Base-by-base conservation (phyloP, 1,140 invertebrate genomes). In the Tachypleus tridentatus region DNA sequence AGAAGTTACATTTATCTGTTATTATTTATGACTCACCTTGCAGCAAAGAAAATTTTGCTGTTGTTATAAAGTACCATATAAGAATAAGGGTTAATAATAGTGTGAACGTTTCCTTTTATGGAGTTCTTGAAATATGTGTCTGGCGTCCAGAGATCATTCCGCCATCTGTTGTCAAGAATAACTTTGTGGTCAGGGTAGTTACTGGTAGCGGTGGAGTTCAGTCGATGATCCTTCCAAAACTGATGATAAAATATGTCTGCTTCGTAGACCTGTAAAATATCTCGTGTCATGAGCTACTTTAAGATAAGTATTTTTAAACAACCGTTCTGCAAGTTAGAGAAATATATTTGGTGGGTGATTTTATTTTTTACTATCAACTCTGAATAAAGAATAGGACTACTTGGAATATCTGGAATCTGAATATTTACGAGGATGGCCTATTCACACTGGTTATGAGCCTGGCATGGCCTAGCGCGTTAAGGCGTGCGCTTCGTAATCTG, bases 51-150 rank as follows among this genome's bases (percentile, higher is more conserved):
- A 29, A 68, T 58, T 49, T 48, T 56, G 47, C 67, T 65, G 48
- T 65, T 58, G 7, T 53, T 68, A 51, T 68, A 59, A 10, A 68
- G 11, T 9, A 68, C 62, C 51, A 68, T 63, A 54, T 68, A 68
- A 9, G 63, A 63, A 58, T 68, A 68, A 47, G 67, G 67, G 29
- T 65, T 65, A 51, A 68, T 68, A 51, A 65, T 65, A 51, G 62
- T 64, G 51, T 68, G 61, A 11, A 68, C 52, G 65, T 65, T 68
- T 49, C 70, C 70, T 47, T 64, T 64, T 4, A 69, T 51, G 0
- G 69, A 57, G 59, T 71, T 71, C 60, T 68, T 67, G 56, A 71
- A 71, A 52, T 71, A 71, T 9, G 66, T 68, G 58, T 71, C 68
- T 3, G 70, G 70, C 4, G 67, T 70, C 70, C 70, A 71, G 3